These are phyloP conservation scores for Dryobota labecula DNA, from an alignment of 2,888 invertebrate species.

Conservation along the genomic window DNA sequence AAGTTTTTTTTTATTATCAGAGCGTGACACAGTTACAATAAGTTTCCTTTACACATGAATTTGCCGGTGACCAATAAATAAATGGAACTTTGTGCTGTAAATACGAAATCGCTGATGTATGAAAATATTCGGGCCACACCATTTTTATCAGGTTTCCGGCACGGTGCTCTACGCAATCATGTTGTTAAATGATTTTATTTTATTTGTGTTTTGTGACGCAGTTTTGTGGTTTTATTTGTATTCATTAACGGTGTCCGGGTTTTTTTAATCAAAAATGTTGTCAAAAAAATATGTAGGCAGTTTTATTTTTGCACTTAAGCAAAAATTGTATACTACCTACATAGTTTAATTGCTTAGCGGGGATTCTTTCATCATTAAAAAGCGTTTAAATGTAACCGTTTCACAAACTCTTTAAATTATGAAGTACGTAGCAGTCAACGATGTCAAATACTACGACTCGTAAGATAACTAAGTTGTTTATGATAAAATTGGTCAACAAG, in stretches of 20 bases:
- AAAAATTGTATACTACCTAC: neutral
- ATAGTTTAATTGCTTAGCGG: neutral
- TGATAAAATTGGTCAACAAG: neutral
- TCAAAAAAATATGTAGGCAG: neutral
- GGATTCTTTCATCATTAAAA: neutral
- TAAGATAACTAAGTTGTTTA: slow-evolving; percentile 1
- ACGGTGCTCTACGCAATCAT: slow-evolving; percentile 23
- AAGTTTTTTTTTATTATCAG: slow-evolving; percentile 57
- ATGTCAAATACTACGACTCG: neutral
- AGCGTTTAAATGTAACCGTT: neutral
- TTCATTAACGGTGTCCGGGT: slow-evolving; percentile 1
- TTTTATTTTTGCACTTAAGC: neutral
- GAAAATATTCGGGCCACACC: slow-evolving; percentile 29
- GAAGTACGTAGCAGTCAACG: neutral
- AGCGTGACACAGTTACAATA: slow-evolving; percentile 51
- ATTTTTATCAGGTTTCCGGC: slow-evolving; percentile 50
- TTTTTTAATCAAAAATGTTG: neutral
- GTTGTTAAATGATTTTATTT: slow-evolving; percentile 27
- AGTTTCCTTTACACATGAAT: slow-evolving; percentile 47
- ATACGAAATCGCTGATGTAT: slow-evolving; percentile 42
- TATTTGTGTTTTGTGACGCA: slow-evolving; percentile 2
- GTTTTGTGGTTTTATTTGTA: slow-evolving; percentile 10
- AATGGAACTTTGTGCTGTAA: slow-evolving; percentile 36
- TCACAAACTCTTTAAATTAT: neutral
- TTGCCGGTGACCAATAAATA: slow-evolving; percentile 44